phyloP scores from a whole-genome alignment of 2,888 invertebrate genomes.

The Leucoptera coffeella region DNA sequence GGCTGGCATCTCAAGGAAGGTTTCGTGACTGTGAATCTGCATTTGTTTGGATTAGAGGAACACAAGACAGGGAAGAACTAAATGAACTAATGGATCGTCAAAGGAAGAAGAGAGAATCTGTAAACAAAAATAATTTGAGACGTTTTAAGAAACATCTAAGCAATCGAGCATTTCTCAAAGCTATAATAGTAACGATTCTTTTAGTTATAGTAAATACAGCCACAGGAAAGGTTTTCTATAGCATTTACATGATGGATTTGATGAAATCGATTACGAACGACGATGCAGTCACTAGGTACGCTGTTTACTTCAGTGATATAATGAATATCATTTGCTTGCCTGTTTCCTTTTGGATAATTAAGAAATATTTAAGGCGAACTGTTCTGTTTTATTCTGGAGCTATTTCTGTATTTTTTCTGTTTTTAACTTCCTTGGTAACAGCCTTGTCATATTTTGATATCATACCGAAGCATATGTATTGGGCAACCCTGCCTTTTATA shows the following conservation, averaged over 20 bases:
- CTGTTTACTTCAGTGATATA: background rate
- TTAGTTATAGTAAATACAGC: background rate
- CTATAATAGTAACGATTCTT: background rate
- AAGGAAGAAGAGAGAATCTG: background rate
- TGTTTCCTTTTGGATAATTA: background rate
- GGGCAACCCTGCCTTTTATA: too few relatives aligned
- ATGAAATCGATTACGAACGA: background rate
- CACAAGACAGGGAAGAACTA: background rate
- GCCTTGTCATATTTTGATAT: too few relatives aligned
- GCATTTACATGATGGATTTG: background rate
- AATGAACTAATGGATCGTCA: background rate
- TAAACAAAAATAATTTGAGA: background rate
- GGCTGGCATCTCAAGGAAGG: constrained; percentile 1
- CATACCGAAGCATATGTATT: too few relatives aligned
- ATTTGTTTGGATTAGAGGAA: constrained; percentile 1
- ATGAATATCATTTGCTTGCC: background rate
- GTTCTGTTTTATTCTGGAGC: too few relatives aligned
- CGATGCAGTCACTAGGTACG: background rate
- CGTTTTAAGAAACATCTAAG: background rate
- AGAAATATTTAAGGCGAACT: too few relatives aligned
- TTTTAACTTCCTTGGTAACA: too few relatives aligned
- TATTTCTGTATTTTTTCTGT: too few relatives aligned
- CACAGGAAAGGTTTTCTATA: background rate
- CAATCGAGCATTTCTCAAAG: constrained; percentile 1
- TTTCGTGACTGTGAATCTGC: background rate